Base-by-base conservation (phyloP, 2,888 invertebrate genomes). In the Eremobia ochroleuca region DNA sequence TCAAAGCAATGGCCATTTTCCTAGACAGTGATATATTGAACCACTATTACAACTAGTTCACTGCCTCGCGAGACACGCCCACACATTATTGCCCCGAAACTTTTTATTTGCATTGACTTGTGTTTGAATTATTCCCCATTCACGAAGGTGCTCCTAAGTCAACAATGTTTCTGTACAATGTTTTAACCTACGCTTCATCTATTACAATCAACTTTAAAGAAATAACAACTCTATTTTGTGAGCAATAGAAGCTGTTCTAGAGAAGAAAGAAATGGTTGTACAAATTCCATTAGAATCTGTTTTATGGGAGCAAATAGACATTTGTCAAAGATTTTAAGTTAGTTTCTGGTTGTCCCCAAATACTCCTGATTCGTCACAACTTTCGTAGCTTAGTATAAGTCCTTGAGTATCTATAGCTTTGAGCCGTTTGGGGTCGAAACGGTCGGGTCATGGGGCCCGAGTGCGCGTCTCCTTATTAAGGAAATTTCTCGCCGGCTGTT, bases 91-190 rank as follows among this genome's bases (percentile, higher is more conserved):
- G 31, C 43, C 40, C 25, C 59, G 37, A 79, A 76, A 88, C 66
- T 71, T 82, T 55, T 71, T 86, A 86, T 86, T 86, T 89, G 76
- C 80, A 80, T 73, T 71, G 77, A 65, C 76, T 81, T 73, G 73
- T 83, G 70, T 76, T 82, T 83, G 73, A 81, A 80, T 86, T 79
- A 87, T 76, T 79, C 74, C 73, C 83, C 68, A 79, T 81, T 80
- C 80, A 46, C 66, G 28, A 80, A 81, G 85, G 89, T 79, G 69
- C 64, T 81, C 88, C 89, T 88, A 89, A 84, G 71, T 79, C 86
- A 74, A 88, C 76, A 86, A 64, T 73, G 66, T 73, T 76, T 79
- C 68, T 83, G 76, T 85, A 68, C 77, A 18, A 64, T 73, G 68
- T 76, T 81, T 76, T 76, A 61, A 68, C 67, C 65, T 74, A 65